Evolutionary conservation across 2,888 invertebrate species (phyloP), one percentile per base, ranked within the genome.

Genomic region (Melikaiella ostensackeni): DNA sequence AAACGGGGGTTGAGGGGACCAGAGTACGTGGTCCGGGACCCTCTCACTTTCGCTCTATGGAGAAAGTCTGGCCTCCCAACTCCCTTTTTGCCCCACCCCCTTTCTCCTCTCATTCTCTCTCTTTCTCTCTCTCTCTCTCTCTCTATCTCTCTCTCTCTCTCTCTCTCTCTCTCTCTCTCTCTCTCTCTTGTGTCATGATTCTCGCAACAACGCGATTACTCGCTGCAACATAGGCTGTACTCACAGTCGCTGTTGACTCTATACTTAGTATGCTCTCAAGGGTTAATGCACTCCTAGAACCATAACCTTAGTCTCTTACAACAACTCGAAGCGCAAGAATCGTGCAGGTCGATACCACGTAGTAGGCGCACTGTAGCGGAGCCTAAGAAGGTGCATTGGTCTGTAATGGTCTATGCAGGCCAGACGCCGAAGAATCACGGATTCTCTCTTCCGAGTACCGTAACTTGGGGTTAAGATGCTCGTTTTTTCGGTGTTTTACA

Each of bases 41-140:
- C 90, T 88, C 89, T 91, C 88, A 91, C 91, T 91, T 91, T 91
- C 91, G 89, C 91, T 90, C 84, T 87, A 83, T 84, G 89, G 91
- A 90, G 91, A 91, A 91, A 91, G 91, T 91, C 87, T 83, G 83
- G 77, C 75, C 80, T 81, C 75, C 77, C 78, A 35, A 74, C 74
- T 78, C 61, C 77, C 66, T 76, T 77, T 74, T 76, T 42, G 73
- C 74, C 78, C 62, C 77, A 83, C 77, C 76, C 80, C 79, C 81
- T 78, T 84, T 79, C 76, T 81, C 75, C 79, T 19, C 80, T 76
- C 75, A 30, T 3, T 30, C 30, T 30, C 30, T 38, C 11, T 2
- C 11, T 3, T 38, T 13, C 4, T 38, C 13, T 38, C 11, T 38
- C 38, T 38, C 38, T 38, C 35, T 35, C 35, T 35, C 35, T 35